phyloP scores from a whole-genome alignment of 1,140 invertebrate genomes.

The Musca vetustissima region DNA sequence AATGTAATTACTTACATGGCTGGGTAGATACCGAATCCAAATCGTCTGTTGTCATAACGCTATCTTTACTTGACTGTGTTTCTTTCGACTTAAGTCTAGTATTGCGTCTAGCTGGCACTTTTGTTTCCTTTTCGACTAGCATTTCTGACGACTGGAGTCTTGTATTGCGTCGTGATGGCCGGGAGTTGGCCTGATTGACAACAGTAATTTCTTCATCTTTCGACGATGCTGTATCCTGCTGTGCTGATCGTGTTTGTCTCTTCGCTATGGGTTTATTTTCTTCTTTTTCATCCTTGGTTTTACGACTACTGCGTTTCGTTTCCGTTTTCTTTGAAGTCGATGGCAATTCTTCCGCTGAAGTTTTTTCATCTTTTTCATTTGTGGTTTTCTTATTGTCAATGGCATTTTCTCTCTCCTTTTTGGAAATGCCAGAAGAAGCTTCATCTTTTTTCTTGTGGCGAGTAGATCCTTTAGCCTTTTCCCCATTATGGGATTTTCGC shows the following conservation, averaged over 20 bases:
- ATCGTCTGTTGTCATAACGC: not conserved
- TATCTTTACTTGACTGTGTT: not conserved
- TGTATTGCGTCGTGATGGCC: too few species aligned
- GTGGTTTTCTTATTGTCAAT: not conserved
- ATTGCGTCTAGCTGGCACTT: slow-evolving; percentile 9
- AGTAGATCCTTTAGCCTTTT: not conserved
- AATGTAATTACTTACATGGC: slow-evolving; percentile 1
- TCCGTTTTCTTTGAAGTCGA: not conserved
- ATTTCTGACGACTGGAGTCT: not conserved
- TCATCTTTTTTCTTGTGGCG: not conserved
- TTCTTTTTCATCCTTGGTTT: not conserved
- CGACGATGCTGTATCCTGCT: not conserved
- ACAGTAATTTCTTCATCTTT: not conserved
- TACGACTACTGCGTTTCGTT: not conserved
- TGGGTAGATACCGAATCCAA: not conserved
- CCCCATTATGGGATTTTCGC: not conserved
- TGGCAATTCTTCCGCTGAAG: too few species aligned
- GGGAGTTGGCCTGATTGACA: not conserved
- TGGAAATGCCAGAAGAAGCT: not conserved
- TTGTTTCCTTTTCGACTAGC: not conserved
- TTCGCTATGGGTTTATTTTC: not conserved
- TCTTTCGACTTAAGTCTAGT: slow-evolving; percentile 19
- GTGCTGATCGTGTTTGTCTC: not conserved
- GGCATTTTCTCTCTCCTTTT: not conserved
- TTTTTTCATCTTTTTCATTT: slow-evolving; percentile 11